Conservation (phyloP, 2,797 vertebrate genomes). For the Mormyrus proboscirostris region DNA sequence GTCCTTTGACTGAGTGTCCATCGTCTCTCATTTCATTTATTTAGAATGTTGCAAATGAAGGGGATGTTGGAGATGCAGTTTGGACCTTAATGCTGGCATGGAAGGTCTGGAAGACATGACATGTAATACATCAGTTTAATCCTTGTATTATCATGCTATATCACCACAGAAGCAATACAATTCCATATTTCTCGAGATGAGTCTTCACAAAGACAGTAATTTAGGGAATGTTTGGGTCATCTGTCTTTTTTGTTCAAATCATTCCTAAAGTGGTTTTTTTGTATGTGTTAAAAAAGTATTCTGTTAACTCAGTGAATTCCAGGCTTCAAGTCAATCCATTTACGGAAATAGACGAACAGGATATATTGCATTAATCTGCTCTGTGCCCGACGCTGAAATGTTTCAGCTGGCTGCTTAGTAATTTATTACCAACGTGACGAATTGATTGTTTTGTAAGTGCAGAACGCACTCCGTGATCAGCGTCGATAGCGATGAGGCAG, state of each 20-base stretch:
- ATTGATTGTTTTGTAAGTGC: constrained; percentile 9
- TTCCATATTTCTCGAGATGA: background rate
- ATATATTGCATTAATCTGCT: constrained; percentile 8
- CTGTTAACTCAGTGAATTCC: background rate
- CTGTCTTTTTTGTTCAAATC: background rate
- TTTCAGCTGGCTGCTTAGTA: constrained; percentile 10
- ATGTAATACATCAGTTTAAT: background rate
- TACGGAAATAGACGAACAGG: background rate
- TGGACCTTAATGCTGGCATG: background rate
- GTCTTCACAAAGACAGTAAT: background rate
- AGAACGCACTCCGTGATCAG: background rate
- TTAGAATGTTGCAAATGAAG: background rate
- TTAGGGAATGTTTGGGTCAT: background rate
- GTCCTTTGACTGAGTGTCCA: background rate
- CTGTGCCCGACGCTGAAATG: background rate
- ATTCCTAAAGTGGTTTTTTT: background rate
- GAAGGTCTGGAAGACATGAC: background rate
- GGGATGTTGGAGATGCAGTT: background rate
- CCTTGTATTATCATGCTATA: background rate
- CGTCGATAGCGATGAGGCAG: constrained; percentile 15
- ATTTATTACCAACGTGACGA: constrained; percentile 4
- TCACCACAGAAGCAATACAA: background rate
- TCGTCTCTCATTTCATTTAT: background rate
- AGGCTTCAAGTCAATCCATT: constrained; percentile 8
- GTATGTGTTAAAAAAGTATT: background rate